These are phyloP conservation scores for Mus spicilegus DNA, from an alignment of 2,113 vertebrate species.

Conservation along the genomic window DNA sequence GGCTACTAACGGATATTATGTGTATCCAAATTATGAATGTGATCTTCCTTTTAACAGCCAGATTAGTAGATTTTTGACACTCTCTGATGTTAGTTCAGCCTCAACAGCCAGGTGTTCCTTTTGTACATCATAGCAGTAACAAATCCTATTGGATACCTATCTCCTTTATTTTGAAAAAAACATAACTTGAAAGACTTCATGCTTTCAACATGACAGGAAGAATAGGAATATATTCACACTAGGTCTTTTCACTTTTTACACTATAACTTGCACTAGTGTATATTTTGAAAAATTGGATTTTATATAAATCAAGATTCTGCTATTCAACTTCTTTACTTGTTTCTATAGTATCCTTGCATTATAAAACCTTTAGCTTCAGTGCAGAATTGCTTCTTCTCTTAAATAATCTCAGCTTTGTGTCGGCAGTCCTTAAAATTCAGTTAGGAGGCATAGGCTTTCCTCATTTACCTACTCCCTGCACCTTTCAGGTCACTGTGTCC, in stretches of 20 bases:
- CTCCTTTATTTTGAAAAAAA: not conserved
- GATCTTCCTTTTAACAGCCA: not conserved
- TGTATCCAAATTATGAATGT: not conserved
- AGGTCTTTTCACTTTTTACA: not conserved
- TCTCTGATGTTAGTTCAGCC: not conserved
- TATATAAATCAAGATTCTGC: not conserved
- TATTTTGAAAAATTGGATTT: not conserved
- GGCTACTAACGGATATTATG: not conserved
- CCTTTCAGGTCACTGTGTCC: not conserved
- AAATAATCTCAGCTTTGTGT: not conserved
- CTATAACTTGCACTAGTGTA: not conserved
- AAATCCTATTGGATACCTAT: not conserved
- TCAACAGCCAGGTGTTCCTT: not conserved
- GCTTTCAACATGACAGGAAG: not conserved
- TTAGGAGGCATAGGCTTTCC: not conserved
- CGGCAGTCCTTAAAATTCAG: not conserved
- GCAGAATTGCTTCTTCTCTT: not conserved
- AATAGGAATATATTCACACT: not conserved
- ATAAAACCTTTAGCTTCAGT: not conserved
- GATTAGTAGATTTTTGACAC: not conserved
- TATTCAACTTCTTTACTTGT: not conserved
- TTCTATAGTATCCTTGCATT: not conserved
- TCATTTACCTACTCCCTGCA: not conserved
- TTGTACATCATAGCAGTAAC: not conserved
- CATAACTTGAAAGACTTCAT: not conserved